Conservation (phyloP, 2,113 vertebrate species). For the Peromyscus leucopus region DNA sequence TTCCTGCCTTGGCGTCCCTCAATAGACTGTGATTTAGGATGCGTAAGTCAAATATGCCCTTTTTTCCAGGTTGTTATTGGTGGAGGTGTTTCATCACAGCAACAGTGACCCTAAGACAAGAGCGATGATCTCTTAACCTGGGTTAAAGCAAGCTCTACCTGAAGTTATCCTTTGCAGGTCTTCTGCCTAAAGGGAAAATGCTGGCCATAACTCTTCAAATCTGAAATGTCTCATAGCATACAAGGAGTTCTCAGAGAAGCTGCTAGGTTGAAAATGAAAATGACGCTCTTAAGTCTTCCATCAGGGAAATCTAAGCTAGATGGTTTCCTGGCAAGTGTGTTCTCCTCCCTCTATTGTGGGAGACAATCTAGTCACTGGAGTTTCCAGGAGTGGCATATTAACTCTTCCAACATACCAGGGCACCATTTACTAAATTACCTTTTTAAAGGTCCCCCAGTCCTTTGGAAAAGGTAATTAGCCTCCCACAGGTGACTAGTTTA, state of each 20-base stretch:
- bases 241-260: constrained; percentile 71
- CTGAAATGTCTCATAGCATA: constrained; percentile 70
- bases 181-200: constrained; percentile 51
- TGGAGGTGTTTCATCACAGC: background rate
- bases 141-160: background rate
- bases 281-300: constrained; percentile 73
- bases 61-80: background rate
- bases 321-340: constrained; percentile 62
- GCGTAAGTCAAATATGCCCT: background rate
- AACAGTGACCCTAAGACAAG: background rate
- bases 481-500: constrained; percentile 66
- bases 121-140: constrained; percentile 5
- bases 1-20: background rate
- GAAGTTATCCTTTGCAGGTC: background rate
- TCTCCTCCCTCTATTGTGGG: constrained; percentile 59
- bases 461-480: constrained; percentile 73
- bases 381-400: constrained; percentile 80
- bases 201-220: constrained; percentile 65
- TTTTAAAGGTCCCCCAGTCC: constrained; percentile 54
- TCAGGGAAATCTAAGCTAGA: constrained; percentile 78
- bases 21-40: background rate
- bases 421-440: constrained; percentile 77
- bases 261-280: constrained; percentile 75
- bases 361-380: constrained; percentile 72
- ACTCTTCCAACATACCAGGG: constrained; percentile 71